These are phyloP conservation scores for Lepidurus apus DNA, from an alignment of 1,140 invertebrate species.

Conservation along the genomic window DNA sequence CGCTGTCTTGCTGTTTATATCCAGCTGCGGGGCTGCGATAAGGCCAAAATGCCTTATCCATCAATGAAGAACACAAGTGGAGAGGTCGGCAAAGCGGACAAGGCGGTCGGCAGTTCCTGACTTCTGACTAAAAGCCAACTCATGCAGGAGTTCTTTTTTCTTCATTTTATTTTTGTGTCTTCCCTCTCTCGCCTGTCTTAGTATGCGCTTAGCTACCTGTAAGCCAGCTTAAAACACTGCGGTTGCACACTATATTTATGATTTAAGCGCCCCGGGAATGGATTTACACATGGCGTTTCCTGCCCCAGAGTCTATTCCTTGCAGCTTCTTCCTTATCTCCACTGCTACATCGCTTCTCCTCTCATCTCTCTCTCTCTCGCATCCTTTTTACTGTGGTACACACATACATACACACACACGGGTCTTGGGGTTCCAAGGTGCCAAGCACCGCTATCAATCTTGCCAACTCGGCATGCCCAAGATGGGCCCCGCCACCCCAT, in stretches of 20 bases:
- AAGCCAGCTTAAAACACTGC: not conserved
- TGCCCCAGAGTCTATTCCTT: not conserved
- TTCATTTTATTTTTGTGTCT: not conserved
- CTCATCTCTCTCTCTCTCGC: not conserved
- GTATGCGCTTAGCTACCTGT: constrained; percentile 1
- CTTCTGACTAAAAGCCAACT: constrained; percentile 21
- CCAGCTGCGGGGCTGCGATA: constrained; percentile 13
- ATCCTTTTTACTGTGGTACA: not conserved
- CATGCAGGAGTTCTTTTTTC: not conserved
- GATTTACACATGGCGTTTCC: not conserved
- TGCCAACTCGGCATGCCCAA: constrained; percentile 28
- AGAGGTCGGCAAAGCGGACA: constrained; percentile 9
- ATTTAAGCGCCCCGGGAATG: constrained; percentile 2
- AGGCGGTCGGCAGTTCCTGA: constrained; percentile 16
- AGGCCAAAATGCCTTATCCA: constrained; percentile 19
- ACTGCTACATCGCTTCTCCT: not conserved
- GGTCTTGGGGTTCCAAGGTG: not conserved
- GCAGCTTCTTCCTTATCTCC: constrained; percentile 2
- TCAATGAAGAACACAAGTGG: constrained; percentile 21
- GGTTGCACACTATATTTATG: constrained; percentile 15
- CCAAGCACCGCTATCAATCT: constrained; percentile 18
- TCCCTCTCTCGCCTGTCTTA: not conserved
- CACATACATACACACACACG: not conserved
- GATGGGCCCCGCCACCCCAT: constrained; percentile 28
- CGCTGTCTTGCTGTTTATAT: constrained; percentile 19